Evolutionary conservation across 2,797 vertebrate species (phyloP), one percentile per base, ranked within the genome.

Genomic region (Eulemur rubriventer): DNA sequence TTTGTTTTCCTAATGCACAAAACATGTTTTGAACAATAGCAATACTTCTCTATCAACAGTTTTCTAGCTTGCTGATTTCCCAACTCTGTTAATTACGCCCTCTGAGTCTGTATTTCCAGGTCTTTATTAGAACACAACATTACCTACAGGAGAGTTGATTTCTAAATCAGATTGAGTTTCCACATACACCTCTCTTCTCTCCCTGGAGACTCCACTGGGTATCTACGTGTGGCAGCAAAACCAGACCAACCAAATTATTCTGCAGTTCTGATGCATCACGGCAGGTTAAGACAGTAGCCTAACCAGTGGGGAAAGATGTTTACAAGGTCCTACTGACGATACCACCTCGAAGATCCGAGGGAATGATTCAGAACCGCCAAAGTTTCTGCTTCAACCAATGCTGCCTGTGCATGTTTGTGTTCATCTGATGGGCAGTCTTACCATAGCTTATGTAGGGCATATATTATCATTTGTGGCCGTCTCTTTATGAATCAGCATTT

Each of bases 401-500:
- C 87, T 97, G 96, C 69, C 96, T 96, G 96, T 90, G 91, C 97
- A 75, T 65, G 96, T 90, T 76, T 48, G 63, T 26, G 50, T 90
- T 94, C 96, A 96, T 97, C 96, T 92, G 96, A 93, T 97, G 96
- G 95, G 92, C 96, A 95, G 79, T 69, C 94, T 82, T 96, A 94
- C 91, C 96, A 55, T 69, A 26, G 50, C 90, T 82, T 94, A 85
- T 69, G 11, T 72, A 73, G 88, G 96, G 89, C 72, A 70, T 18
- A 67, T 35, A 55, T 97, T 95, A 96, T 92, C 91, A 57, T 96
- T 98, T 95, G 92, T 96, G 55, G n/a, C 6, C 83, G 96, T 96
- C 97, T 95, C 96, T 92, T 93, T 94, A 95, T 97, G 97, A 98
- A 97, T 98, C 98, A 98, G 95, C 98, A 98, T 96, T 96, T 97